These are phyloP conservation scores for Idaea dimidiata DNA, from an alignment of 2,888 invertebrate species.

Conservation along the genomic window DNA sequence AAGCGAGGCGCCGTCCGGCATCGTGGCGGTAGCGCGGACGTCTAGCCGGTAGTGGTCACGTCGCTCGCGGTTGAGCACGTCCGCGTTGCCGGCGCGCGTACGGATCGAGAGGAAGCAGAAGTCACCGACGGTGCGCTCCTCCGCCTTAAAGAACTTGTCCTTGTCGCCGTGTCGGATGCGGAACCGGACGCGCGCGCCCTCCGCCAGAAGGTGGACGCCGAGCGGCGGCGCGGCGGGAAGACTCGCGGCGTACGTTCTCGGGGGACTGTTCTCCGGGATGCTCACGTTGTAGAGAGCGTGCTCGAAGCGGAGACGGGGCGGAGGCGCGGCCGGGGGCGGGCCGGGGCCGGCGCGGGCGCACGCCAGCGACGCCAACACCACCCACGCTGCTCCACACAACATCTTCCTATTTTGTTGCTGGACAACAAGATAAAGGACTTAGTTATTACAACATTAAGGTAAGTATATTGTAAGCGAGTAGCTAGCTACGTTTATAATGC, in stretches of 20 bases:
- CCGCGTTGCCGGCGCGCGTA: conserved; percentile 91
- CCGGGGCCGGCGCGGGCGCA: conserved; percentile 55
- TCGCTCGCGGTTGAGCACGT: conserved; percentile 96
- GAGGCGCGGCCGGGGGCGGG: conserved; percentile 31
- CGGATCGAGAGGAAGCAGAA: conserved; percentile 96
- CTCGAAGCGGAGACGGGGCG: conserved; percentile 85
- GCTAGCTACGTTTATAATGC: no score
- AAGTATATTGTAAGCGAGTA: no score
- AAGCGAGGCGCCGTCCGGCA: conserved; percentile 73
- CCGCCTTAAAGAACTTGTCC: conserved; percentile 95
- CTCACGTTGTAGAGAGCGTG: conserved; percentile 90
- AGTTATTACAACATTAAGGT: no score
- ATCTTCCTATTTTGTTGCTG: conserved; percentile 18
- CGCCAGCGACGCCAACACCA: conserved; percentile 58
- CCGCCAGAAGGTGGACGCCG: conserved; percentile 83
- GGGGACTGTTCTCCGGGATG: conserved; percentile 95
- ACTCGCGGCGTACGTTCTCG: conserved; percentile 91
- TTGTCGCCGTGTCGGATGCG: conserved; percentile 93
- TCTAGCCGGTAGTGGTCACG: conserved; percentile 90
- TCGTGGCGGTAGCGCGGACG: conserved; percentile 83
- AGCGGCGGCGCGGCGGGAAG: conserved; percentile 87
- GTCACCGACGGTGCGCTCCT: conserved; percentile 93
- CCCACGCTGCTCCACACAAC: conserved; percentile 43
- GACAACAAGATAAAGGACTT: conserved; percentile 2
- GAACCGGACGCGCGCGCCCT: conserved; percentile 83